Conservation (phyloP, 2,113 vertebrate species). For the Centrocercus urophasianus region DNA sequence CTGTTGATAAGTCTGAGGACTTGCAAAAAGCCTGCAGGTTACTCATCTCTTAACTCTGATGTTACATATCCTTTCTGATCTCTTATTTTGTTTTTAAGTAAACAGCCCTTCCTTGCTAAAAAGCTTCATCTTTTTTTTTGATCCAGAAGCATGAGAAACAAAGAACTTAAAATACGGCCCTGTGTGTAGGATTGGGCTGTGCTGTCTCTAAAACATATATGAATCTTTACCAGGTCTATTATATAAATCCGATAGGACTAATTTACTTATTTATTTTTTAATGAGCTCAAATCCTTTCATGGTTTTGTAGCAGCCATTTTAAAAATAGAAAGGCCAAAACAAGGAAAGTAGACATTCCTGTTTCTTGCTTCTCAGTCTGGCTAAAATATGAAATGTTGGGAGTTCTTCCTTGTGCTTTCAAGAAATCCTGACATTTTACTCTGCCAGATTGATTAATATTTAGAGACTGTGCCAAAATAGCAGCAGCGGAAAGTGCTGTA, state of each 20-base stretch:
- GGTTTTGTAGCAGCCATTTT: neutral
- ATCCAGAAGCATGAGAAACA: neutral
- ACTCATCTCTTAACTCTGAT: neutral
- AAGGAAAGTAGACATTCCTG: neutral
- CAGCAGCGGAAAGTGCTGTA: neutral
- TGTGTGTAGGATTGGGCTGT: neutral
- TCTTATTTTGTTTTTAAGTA: neutral
- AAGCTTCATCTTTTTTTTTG: neutral
- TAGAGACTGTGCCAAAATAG: neutral
- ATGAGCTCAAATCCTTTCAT: neutral
- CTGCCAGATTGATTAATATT: neutral
- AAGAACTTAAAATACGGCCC: neutral
- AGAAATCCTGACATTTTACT: neutral
- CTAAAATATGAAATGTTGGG: neutral
- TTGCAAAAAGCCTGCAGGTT: neutral
- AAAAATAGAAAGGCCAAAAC: neutral
- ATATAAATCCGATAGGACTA: neutral
- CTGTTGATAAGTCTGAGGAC: neutral
- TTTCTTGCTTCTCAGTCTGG: neutral
- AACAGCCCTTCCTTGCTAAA: neutral
- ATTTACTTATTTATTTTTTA: neutral
- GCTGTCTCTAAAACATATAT: neutral
- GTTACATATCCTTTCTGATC: neutral
- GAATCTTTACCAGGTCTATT: neutral
- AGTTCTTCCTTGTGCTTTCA: neutral